Base-by-base conservation (phyloP, 2,797 vertebrate genomes). In the Chelon auratus region DNA sequence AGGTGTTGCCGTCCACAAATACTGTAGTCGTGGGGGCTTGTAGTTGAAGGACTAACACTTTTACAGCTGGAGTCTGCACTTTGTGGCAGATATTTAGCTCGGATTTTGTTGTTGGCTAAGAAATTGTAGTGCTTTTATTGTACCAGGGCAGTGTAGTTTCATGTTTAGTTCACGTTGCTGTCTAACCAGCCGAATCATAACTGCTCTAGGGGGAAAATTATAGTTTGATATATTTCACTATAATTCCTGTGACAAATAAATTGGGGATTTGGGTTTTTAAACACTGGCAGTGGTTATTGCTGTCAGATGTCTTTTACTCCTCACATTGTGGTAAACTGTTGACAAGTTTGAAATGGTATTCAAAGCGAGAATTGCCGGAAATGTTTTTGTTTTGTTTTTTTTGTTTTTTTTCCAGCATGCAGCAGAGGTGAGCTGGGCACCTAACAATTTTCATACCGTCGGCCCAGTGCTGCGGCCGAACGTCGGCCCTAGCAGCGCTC, bases 401-500 rank as follows among this genome's bases (percentile, higher is more conserved):
- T 30, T 30, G 26, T 30, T 30, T 30, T 30, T 30, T 2, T 30
- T 6, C 2, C 30, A 30, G 30, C 30, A 30, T 30, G 22, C 22
- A 22, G 30, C 10, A 17, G 58, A 80, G 57, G 57, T 62, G 62
- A 78, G 56, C 12, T 7, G 37, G 62, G 68, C 50, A 43, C 50
- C 42, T 17, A 42, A 60, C 50, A 17, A 60, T 81, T 81, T 50
- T 40, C 53, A 20, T 59, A 71, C 30, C 62, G 12, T 3, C 65
- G 67, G 45, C 71, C 67, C 70, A 33, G 53, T 71, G 61, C 63
- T 69, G 66, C 75, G 45, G 40, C 53, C 26, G 72, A 67, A 78
- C 45, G 67, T 80, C 77, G 52, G 60, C 67, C 70, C 64, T 71
- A n/a, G 47, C 61, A 20, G 72, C 13, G 12, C 87, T 68, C 82